Base-by-base conservation (phyloP, 2,888 invertebrate genomes). In the Germaria angustata region DNA sequence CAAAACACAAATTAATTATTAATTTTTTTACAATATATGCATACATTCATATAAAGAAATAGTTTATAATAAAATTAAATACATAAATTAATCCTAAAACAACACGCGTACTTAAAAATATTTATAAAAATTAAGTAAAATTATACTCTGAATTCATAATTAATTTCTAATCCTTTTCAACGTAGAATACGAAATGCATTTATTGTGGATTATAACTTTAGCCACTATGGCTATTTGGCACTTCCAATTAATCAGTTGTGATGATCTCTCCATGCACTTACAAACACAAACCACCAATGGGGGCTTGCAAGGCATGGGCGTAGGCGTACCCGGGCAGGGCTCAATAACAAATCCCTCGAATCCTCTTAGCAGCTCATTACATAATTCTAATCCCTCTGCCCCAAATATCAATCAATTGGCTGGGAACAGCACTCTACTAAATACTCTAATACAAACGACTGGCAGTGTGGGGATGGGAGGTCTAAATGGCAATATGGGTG, bases 381-480 rank as follows among this genome's bases (percentile, higher is more conserved):
- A 77, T 61, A 77, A 69, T 2, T 22, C 61, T 1, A 75, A 72
- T 61, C 80, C 79, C 32, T 59, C 79, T n/a, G 20, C 11, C 4
- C 59, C 75, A 59, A 79, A 71, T 79, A 71, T 87, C 65, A 84
- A 82, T 76, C 82, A 82, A 36, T 66, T 75, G 81, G 84, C 66
- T 66, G 84, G 81, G 5, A 87, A 87, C 76, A 89, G 88, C 81
- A 85, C 89, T n/a, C 32, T 89, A 46, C 84, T 88, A 41, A 89
- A 84, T 32, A 87, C 89, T 17, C 51, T 87, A 15, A 63, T 87
- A 79, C 81, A 79, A 46, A 75, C 66, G 22, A 44, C 36, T 49
- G 75, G 46, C 9, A 66, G 68, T 34, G 68, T 28, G 2, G 75
- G 63, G 1, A 4, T 77, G 28, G 49, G n/a, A 5, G 80, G 76